phyloP scores from a whole-genome alignment of 1,140 invertebrate genomes.

The Drosophila fuyamai region DNA sequence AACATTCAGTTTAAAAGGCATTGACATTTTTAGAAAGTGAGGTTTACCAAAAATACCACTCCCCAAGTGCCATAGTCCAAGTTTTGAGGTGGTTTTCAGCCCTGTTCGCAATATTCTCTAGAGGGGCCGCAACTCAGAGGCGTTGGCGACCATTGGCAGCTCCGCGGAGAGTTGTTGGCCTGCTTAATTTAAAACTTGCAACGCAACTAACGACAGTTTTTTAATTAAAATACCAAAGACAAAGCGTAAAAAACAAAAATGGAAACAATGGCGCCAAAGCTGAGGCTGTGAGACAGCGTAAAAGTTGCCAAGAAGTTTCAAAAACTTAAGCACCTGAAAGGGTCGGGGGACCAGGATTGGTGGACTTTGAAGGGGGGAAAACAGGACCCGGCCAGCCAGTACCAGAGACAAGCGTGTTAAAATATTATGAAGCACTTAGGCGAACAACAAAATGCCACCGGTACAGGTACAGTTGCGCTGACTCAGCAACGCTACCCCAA shows the following conservation, averaged over 20 bases:
- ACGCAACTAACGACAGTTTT: constrained; percentile 80
- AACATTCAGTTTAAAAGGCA: too few species aligned
- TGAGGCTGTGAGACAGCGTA: constrained; percentile 57
- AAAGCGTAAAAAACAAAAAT: constrained; percentile 60
- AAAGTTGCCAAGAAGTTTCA: constrained; percentile 75
- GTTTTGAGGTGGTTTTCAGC: constrained; percentile 13
- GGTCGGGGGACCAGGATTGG: not conserved
- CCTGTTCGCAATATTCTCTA: not conserved
- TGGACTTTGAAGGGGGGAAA: too few species aligned
- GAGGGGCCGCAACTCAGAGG: constrained; percentile 30
- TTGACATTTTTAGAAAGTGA: not conserved
- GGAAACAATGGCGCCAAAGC: constrained; percentile 39
- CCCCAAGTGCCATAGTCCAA: constrained; percentile 26
- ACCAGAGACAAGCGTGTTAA: constrained; percentile 64
- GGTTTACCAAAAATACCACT: constrained; percentile 29
- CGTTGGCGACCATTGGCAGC: constrained; percentile 39
- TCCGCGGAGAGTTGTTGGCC: constrained; percentile 43
- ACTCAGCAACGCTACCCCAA: not conserved
- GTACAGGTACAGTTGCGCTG: constrained; percentile 53
- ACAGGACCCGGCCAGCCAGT: constrained; percentile 11
- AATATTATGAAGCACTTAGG: constrained; percentile 81
- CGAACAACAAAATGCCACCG: constrained; percentile 57
- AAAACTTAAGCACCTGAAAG: constrained; percentile 70
- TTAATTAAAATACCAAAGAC: constrained; percentile 82
- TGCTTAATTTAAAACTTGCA: constrained; percentile 79